phyloP scores from a whole-genome alignment of 2,888 invertebrate species.

The Ophioninae sp. region DNA sequence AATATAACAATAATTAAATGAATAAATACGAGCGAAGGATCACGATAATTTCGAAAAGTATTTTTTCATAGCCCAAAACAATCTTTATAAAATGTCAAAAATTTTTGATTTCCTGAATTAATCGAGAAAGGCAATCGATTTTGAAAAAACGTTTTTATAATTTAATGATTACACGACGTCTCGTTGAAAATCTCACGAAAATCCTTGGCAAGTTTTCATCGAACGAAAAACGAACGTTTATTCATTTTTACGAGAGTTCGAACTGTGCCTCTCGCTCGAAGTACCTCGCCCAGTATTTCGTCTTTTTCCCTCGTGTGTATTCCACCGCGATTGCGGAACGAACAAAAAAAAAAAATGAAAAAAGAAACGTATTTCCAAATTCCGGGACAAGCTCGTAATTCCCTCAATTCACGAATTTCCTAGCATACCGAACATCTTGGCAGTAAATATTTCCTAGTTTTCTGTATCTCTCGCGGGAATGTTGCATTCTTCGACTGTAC shows the following conservation, averaged over 20 bases:
- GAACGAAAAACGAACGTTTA: neutral
- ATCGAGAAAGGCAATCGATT: neutral
- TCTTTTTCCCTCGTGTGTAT: conserved; percentile 13
- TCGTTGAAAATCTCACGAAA: neutral
- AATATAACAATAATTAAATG: neutral
- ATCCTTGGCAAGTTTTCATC: neutral
- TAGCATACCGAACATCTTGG: conserved; percentile 47
- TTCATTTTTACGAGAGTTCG: conserved; percentile 27
- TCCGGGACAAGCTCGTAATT: conserved; percentile 47
- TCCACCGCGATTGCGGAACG: conserved; percentile 13
- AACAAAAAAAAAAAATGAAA: neutral
- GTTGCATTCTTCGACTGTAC: conserved; percentile 5
- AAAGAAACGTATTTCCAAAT: conserved; percentile 34
- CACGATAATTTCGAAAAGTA: neutral
- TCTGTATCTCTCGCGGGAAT: conserved; percentile 6
- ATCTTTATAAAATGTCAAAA: neutral
- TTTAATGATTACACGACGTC: neutral
- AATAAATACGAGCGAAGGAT: neutral
- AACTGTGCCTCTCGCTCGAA: conserved; percentile 16
- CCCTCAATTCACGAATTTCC: conserved; percentile 58
- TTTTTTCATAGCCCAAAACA: neutral
- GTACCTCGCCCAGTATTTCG: conserved; percentile 6
- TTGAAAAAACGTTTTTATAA: neutral
- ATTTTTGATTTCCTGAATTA: neutral
- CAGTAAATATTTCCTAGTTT: conserved; percentile 56